A percentile compares a stretch with the other conserved stretches of the same genome.
Evolutionary conservation across 2,888 invertebrate genomes (phyloP).

Genomic region (Lingula anatina): DNA sequence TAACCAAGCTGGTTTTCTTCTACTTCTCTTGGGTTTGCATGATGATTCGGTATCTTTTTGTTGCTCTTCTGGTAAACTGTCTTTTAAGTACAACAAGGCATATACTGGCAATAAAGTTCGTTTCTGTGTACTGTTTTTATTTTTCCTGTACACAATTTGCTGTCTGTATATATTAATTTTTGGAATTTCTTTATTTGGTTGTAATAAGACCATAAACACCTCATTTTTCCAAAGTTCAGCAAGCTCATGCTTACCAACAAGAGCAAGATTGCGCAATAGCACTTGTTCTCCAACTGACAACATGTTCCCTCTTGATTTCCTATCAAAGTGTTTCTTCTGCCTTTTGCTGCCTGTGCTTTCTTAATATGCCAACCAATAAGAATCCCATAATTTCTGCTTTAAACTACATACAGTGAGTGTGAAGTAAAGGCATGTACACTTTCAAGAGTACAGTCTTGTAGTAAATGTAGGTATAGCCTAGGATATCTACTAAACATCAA

Average conservation of each 20-base stretch:
- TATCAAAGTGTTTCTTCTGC: conserved; percentile 8
- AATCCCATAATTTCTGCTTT: conserved; percentile 2
- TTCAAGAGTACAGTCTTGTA: too few relatives aligned
- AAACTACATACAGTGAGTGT: conserved; percentile 6
- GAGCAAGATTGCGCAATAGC: conserved; percentile 4
- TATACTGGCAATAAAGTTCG: background rate
- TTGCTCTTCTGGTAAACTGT: too few relatives aligned
- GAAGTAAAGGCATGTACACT: too few relatives aligned
- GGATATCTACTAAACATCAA: conserved; percentile 5
- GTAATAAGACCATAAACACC: conserved; percentile 3
- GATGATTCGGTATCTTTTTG: too few relatives aligned
- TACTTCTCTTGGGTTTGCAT: too few relatives aligned
- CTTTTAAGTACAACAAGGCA: too few relatives aligned
- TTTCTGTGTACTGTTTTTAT: background rate
- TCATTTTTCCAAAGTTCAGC: conserved; percentile 9
- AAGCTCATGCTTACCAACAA: conserved; percentile 10
- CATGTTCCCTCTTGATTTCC: conserved; percentile 5
- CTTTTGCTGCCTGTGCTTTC: too few relatives aligned
- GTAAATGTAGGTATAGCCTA: conserved; percentile 4
- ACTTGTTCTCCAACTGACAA: conserved; percentile 7
- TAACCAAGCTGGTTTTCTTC: too few relatives aligned
- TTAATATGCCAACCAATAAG: too few relatives aligned
- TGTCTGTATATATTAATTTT: conserved; percentile 1
- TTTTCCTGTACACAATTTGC: background rate
- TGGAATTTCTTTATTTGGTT: conserved; percentile 4